phyloP scores from a whole-genome alignment of 2,888 invertebrate species.

The Tipula unca region DNA sequence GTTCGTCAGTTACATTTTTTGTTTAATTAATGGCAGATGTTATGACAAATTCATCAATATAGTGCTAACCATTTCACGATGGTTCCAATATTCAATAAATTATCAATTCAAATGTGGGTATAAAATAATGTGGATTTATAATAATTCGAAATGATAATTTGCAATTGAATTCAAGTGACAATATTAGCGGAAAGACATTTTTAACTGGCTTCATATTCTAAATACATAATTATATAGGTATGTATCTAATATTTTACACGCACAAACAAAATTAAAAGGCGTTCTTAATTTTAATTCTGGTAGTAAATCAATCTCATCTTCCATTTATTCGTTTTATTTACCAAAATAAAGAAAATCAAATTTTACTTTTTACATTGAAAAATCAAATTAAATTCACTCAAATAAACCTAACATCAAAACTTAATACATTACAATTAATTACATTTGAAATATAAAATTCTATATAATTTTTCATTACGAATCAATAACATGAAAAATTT shows the following conservation, averaged over 20 bases:
- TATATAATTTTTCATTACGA: not conserved
- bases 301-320: not conserved
- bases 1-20: too few species aligned
- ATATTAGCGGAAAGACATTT: too few species aligned
- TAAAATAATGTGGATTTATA: too few species aligned
- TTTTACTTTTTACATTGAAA: not conserved
- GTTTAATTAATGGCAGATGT: too few species aligned
- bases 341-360: not conserved
- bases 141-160: too few species aligned
- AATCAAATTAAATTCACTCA: not conserved
- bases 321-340: not conserved
- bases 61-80: too few species aligned
- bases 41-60: too few species aligned
- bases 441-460: not conserved
- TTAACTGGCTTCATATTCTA: too few species aligned
- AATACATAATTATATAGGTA: too few species aligned
- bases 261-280: not conserved
- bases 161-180: too few species aligned
- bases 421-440: not conserved
- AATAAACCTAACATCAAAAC: not conserved
- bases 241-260: not conserved
- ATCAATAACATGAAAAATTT: not conserved
- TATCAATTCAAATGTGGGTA: too few species aligned
- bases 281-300: not conserved
- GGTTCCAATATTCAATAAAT: too few species aligned